phyloP scores from a whole-genome alignment of 2,888 invertebrate genomes.

The Eucera pruinosa region DNA sequence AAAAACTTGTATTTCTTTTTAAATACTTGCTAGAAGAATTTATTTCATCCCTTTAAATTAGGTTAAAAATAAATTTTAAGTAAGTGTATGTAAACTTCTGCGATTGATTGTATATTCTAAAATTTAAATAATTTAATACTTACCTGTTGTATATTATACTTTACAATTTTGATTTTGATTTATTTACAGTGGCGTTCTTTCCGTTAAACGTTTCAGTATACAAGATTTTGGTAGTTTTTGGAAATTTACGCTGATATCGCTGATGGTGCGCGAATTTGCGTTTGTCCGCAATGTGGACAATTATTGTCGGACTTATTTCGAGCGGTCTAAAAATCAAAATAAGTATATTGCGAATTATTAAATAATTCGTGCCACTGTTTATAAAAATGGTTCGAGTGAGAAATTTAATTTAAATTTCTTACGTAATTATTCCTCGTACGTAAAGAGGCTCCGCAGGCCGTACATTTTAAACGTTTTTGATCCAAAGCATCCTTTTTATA shows the following conservation, averaged over 20 bases:
- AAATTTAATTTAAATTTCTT: background rate
- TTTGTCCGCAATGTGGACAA: constrained; percentile 41
- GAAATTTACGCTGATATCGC: background rate
- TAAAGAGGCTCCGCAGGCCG: constrained; percentile 16
- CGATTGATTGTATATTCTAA: too few relatives aligned
- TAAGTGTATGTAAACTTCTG: too few relatives aligned
- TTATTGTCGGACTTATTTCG: constrained; percentile 9
- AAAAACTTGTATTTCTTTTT: too few relatives aligned
- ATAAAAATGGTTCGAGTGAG: too few relatives aligned
- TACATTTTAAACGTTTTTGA: constrained; percentile 26
- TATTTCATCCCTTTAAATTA: too few relatives aligned
- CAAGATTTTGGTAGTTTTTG: background rate
- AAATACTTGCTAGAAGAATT: too few relatives aligned
- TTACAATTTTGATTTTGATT: background rate
- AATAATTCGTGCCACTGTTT: background rate
- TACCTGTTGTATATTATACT: too few relatives aligned
- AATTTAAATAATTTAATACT: too few relatives aligned
- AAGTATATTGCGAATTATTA: background rate
- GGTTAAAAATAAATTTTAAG: too few relatives aligned
- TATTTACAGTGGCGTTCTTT: constrained; percentile 5
- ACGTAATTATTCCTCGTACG: background rate
- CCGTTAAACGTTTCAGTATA: background rate
- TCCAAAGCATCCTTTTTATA: background rate
- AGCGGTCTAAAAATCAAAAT: constrained; percentile 31
- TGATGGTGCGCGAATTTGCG: background rate